Conservation (phyloP, 2,888 invertebrate species). For the Caenorhabditis sp. region DNA sequence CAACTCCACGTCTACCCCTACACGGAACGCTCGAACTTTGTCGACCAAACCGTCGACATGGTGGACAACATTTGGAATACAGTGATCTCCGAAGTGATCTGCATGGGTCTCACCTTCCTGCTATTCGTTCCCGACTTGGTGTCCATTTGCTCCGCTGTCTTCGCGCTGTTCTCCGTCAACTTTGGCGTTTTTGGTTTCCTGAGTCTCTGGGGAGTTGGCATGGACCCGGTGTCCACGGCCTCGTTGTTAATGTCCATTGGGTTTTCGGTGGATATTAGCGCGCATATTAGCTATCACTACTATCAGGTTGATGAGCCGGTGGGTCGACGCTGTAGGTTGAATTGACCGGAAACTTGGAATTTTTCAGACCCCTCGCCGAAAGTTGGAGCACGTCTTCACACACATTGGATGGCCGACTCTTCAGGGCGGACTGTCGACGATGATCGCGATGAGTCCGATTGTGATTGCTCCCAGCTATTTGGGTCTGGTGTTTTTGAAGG, state of each 20-base stretch:
- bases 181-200: slow-evolving; percentile 78
- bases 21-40: slow-evolving; percentile 75
- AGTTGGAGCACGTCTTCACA: slow-evolving; percentile 69
- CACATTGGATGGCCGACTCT: slow-evolving; percentile 78
- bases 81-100: slow-evolving; percentile 74
- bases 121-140: slow-evolving; percentile 73
- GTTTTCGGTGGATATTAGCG: slow-evolving; percentile 77
- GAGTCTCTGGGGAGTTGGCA: slow-evolving; percentile 74
- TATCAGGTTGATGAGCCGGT: slow-evolving; percentile 72
- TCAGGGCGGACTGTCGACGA: slow-evolving; percentile 74
- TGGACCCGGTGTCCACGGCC: slow-evolving; percentile 76
- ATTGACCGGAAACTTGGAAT: not conserved
- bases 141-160: slow-evolving; percentile 74
- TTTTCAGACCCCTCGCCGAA: slow-evolving; percentile 66
- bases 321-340: slow-evolving; percentile 8
- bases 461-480: slow-evolving; percentile 70
- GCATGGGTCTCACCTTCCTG: slow-evolving; percentile 75
- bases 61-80: slow-evolving; percentile 75
- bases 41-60: slow-evolving; percentile 75
- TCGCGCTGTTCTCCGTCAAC: slow-evolving; percentile 75
- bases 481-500: slow-evolving; percentile 75
- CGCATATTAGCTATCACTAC: slow-evolving; percentile 79
- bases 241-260: slow-evolving; percentile 78
- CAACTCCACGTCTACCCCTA: slow-evolving; percentile 70
- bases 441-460: slow-evolving; percentile 75